Conservation (phyloP, 1,140 invertebrate genomes). For the Lordiphosa collinella region DNA sequence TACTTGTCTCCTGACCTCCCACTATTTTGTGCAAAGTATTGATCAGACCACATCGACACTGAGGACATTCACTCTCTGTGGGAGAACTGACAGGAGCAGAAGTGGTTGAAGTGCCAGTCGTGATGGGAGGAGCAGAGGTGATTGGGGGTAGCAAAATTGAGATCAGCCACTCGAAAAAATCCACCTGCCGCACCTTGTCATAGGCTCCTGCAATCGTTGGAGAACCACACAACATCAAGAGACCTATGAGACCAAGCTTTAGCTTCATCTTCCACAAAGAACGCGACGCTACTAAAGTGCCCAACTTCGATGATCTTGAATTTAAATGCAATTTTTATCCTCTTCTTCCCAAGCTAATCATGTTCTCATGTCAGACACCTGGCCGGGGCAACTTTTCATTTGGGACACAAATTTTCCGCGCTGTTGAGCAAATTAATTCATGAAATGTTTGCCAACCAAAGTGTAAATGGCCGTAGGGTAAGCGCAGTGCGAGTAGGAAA, state of each 20-base stretch:
- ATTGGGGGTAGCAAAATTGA: conserved; percentile 28
- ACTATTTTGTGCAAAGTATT: conserved; percentile 85
- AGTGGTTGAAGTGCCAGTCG: neutral
- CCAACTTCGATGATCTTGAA: conserved; percentile 11
- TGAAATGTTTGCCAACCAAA: conserved; percentile 58
- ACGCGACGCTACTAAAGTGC: conserved; percentile 20
- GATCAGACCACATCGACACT: conserved; percentile 85
- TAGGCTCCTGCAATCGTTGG: neutral
- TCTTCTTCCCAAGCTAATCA: conserved; percentile 19
- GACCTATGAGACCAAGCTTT: conserved; percentile 10
- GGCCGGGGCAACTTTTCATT: conserved; percentile 53
- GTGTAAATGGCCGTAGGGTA: conserved; percentile 40
- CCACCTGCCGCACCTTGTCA: neutral
- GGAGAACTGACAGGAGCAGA: conserved; percentile 6
- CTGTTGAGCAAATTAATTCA: conserved; percentile 65
- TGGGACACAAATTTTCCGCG: conserved; percentile 54
- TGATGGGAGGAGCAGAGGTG: neutral
- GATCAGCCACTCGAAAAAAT: conserved; percentile 40
- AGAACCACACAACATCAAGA: neutral
- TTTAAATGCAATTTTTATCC: conserved; percentile 26
- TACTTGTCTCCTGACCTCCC: conserved; percentile 84
- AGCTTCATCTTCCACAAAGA: conserved; percentile 41
- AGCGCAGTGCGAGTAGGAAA: too few species aligned
- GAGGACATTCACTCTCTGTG: conserved; percentile 36
- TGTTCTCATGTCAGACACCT: conserved; percentile 26